Base-by-base conservation (phyloP, 2,888 invertebrate genomes). In the Tenthredo notha region DNA sequence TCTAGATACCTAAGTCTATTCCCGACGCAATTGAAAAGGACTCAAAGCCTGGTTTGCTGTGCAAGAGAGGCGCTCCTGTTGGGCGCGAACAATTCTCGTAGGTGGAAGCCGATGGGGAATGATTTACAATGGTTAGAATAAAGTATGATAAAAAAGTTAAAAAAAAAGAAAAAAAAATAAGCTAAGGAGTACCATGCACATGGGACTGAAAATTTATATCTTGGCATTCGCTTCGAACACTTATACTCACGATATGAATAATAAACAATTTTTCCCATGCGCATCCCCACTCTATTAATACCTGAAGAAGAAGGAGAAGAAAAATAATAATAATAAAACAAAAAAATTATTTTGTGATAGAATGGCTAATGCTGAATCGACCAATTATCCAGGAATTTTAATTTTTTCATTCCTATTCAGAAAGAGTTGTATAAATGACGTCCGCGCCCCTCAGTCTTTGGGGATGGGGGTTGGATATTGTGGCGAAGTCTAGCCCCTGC, bases 71-170 rank as follows among this genome's bases (percentile, higher is more conserved):
- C 33, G 43, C 72, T 37, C 10, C 7, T 43, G 15, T 40, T 7
- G 54, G 84, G 75, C 75, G 75, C 65, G 84, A 78, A 70, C 74
- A 84, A 86, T 77, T 54, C 50, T 50, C 84, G 88, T 87, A 74
- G 87, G 87, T 88, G 88, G 88, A 88, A 87, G 86, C 85, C 86
- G 83, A 87, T 86, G 78, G 77, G 40, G 77, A 47, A 72, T 37
- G 87, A 88, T 87, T 89, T 90, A 88, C 89, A 80, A 86, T 6
- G n/a, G 54, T n/a, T 40, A 1, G 6, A 50, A 50, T 25, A 47
- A 47, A 21, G n/a, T 9, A 33, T 3, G 4, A 33, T 4, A 33
- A 33, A 33, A 33, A 33, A n/a, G n/a, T n/a, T n/a, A n/a, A n/a
- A 3, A 33, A 33, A 33, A 33, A 33, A 33, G 4, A 33, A 33